Percentiles rank a stretch among this genome's conserved stretches.
These are phyloP conservation scores for Pterocles gutturalis DNA, from an alignment of 2,113 vertebrate genomes.

Conservation along the genomic window DNA sequence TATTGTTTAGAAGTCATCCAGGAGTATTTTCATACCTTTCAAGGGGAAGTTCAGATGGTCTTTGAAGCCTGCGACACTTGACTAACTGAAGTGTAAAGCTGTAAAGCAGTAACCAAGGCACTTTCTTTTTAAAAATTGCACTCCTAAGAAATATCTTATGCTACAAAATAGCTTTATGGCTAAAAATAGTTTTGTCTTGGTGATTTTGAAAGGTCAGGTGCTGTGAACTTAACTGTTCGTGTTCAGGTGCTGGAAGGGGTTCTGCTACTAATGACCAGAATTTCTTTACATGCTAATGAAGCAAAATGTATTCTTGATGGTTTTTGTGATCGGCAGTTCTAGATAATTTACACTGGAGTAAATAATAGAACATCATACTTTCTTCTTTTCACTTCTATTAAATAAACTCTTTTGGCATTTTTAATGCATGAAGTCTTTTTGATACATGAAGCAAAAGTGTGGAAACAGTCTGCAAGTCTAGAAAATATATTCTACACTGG, in stretches of 20 bases:
- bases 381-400: not conserved
- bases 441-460: not conserved
- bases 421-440: not conserved
- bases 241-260: not conserved
- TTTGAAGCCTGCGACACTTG: constrained; percentile 8
- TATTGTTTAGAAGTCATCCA: constrained; percentile 20
- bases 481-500: not conserved
- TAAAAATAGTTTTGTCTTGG: not conserved
- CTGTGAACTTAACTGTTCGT: not conserved
- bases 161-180: not conserved
- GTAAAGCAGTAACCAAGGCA: not conserved
- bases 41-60: not conserved
- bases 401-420: not conserved
- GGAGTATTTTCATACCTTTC: constrained; percentile 40
- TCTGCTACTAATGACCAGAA: not conserved
- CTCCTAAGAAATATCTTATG: constrained; percentile 10
- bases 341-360: not conserved
- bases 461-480: not conserved
- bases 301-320: not conserved
- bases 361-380: not conserved
- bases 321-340: not conserved
- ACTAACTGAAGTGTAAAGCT: constrained; percentile 14
- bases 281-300: not conserved
- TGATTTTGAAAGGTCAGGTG: not conserved
- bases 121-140: not conserved